These are phyloP conservation scores for Poeciliopsis infans DNA, from an alignment of 2,797 vertebrate species.

Conservation along the genomic window DNA sequence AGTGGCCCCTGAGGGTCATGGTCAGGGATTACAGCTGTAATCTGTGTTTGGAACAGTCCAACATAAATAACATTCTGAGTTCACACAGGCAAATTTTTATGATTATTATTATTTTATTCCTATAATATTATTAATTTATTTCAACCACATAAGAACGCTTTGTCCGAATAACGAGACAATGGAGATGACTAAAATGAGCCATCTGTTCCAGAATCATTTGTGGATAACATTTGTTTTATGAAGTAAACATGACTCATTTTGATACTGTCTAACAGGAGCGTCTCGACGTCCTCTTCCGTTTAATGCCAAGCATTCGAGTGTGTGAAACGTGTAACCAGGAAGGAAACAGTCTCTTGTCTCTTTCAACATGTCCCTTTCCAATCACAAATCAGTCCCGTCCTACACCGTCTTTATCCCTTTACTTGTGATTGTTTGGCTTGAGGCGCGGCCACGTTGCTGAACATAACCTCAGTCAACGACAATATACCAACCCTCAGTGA, in stretches of 20 bases:
- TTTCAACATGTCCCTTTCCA: constrained; percentile 79
- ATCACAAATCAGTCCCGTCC: constrained; percentile 56
- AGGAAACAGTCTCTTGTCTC: constrained; percentile 71
- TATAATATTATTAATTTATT: not conserved
- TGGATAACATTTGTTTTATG: not conserved
- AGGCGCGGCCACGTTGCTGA: constrained; percentile 9
- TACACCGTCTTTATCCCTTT: constrained; percentile 66
- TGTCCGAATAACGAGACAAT: not conserved
- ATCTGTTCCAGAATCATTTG: not conserved
- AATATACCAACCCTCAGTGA: not conserved
- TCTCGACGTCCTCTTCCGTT: not conserved
- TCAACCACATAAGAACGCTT: not conserved
- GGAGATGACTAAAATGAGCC: not conserved
- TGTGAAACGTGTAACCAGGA: constrained; percentile 53
- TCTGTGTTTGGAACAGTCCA: not conserved
- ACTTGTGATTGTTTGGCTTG: constrained; percentile 27
- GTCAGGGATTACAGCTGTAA: not conserved
- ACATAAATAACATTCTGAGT: not conserved
- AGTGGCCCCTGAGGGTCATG: not conserved
- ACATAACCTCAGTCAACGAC: accelerated
- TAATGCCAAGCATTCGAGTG: not conserved
- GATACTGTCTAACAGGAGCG: not conserved
- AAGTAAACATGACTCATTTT: not conserved
- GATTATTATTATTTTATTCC: not conserved
- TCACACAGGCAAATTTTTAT: not conserved